These are phyloP conservation scores for Esox lucius DNA, from an alignment of 2,797 vertebrate species.

Conservation along the genomic window DNA sequence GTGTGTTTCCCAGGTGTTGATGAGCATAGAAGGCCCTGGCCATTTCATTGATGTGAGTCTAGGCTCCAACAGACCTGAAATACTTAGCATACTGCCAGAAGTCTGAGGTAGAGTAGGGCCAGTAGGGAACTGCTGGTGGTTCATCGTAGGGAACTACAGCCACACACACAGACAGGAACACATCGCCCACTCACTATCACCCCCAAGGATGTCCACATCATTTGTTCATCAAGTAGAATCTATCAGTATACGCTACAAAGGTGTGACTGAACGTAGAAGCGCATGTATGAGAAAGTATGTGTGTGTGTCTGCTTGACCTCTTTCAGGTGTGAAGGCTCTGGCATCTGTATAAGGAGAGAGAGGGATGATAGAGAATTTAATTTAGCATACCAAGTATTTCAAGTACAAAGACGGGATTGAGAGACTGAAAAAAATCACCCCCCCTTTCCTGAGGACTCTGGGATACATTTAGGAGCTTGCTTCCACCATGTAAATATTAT, in stretches of 20 bases:
- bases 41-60: constrained; percentile 83
- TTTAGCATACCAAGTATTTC: constrained; percentile 45
- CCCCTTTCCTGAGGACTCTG: constrained; percentile 42
- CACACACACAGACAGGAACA: background rate
- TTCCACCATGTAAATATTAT: constrained; percentile 67
- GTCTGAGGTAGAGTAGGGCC: constrained; percentile 90
- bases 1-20: constrained; percentile 83
- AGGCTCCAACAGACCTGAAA: constrained; percentile 85
- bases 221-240: background rate
- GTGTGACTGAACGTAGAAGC: background rate
- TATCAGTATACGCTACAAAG: constrained; percentile 6
- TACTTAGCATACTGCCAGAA: constrained; percentile 94
- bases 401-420: constrained; percentile 76
- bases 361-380: constrained; percentile 23
- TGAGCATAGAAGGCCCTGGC: constrained; percentile 90
- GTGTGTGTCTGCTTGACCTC: constrained; percentile 66
- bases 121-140: constrained; percentile 82
- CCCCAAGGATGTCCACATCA: background rate
- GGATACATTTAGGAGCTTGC: constrained; percentile 57
- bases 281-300: too few species aligned
- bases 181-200: background rate
- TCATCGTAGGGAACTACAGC: constrained; percentile 75
- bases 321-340: constrained; percentile 77
- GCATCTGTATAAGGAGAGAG: constrained; percentile 61
- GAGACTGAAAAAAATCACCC: constrained; percentile 30